phyloP scores from a whole-genome alignment of 1,140 invertebrate species.

The Cepaea nemoralis region DNA sequence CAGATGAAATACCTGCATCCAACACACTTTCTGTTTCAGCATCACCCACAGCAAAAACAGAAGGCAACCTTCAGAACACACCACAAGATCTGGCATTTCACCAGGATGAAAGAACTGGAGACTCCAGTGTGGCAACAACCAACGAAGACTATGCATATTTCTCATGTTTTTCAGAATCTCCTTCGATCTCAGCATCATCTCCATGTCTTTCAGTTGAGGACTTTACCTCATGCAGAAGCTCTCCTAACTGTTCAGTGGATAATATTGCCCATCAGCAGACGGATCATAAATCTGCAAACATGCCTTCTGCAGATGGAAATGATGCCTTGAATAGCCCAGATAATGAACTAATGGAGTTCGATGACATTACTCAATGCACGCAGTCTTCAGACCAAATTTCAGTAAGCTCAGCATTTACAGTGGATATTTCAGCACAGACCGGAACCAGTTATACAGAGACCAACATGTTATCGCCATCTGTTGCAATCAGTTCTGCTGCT shows the following conservation, averaged over 20 bases:
- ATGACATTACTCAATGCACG: neutral
- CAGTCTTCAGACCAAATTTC: neutral
- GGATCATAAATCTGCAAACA: neutral
- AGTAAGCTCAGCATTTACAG: neutral
- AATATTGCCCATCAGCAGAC: neutral
- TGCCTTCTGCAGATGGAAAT: neutral
- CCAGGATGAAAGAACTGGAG: neutral
- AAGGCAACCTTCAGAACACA: neutral
- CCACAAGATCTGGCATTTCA: neutral
- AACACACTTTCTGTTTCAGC: neutral
- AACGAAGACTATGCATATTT: conserved; percentile 38
- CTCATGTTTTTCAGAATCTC: conserved; percentile 27
- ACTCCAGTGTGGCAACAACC: neutral
- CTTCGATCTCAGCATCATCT: conserved; percentile 11
- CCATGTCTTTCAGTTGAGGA: conserved; percentile 14
- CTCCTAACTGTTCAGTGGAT: neutral
- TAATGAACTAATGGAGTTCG: neutral
- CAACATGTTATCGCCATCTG: neutral
- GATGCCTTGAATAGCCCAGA: neutral
- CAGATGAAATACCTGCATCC: neutral
- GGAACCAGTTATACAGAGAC: neutral
- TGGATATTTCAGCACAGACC: neutral
- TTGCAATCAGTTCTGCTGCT: neutral
- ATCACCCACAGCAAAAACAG: neutral
- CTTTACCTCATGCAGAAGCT: neutral